Conservation (phyloP, 2,888 invertebrate genomes). For the Apodemia duryi region DNA sequence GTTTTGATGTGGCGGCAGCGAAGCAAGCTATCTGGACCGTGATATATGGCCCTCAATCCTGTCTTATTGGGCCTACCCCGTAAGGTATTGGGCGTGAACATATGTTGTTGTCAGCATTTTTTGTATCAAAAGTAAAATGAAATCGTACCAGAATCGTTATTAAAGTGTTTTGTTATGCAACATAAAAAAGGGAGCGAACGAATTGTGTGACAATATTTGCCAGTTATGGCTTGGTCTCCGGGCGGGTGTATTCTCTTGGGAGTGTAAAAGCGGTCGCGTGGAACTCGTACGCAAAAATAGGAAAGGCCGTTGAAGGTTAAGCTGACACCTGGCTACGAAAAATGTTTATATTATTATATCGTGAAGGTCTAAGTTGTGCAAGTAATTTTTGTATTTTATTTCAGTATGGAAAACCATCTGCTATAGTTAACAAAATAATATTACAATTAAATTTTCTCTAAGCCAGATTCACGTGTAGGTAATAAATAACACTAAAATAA, state of each 20-base stretch:
- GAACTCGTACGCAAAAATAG: conserved; percentile 37
- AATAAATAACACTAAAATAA: too few species aligned
- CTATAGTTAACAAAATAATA: too few species aligned
- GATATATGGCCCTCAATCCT: too few species aligned
- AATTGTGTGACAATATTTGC: conserved; percentile 58
- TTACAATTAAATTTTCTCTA: too few species aligned
- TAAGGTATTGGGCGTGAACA: too few species aligned
- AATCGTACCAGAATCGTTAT: conserved; percentile 15
- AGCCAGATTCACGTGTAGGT: too few species aligned
- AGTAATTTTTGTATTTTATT: neutral
- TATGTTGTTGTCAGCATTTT: too few species aligned
- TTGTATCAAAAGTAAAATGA: conserved; percentile 16
- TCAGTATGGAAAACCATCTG: too few species aligned
- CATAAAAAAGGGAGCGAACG: conserved; percentile 50
- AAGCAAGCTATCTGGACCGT: too few species aligned
- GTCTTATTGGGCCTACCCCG: too few species aligned
- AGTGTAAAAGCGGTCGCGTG: conserved; percentile 53
- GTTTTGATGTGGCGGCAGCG: too few species aligned
- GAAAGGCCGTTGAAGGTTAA: conserved; percentile 8
- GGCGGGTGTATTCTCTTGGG: conserved; percentile 55
- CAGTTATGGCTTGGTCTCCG: conserved; percentile 48
- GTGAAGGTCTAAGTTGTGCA: neutral
- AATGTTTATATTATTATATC: conserved; percentile 1
- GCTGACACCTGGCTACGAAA: conserved; percentile 1
- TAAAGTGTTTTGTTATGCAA: conserved; percentile 28